Evolutionary conservation across 2,113 vertebrate species (phyloP), one percentile per base, ranked within the genome.

Genomic region (Speoplatyrhinus poulsoni): DNA sequence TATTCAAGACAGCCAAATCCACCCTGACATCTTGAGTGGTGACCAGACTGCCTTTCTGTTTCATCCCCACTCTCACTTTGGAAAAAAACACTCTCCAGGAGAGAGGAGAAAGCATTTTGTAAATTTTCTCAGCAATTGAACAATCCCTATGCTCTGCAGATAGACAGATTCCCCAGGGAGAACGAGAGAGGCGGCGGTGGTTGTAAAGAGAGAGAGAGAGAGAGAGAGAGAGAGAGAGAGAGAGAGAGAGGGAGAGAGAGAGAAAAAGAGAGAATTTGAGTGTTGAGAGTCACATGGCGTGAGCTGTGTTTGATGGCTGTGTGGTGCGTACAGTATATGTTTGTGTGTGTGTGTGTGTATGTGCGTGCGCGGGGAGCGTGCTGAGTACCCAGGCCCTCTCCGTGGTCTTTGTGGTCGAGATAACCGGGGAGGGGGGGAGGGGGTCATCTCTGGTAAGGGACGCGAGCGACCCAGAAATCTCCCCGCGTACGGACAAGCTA

Each of bases 81-180:
- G 75, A 77, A 81, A 72, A 64, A 81, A 73, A 61, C 67, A 75
- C 83, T 84, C 85, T 58, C 60, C 76, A 79, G 81, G 78, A 65
- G 66, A 85, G 75, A 77, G 76, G 80, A 87, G 77, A 86, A 83
- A 85, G 81, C 89, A 82, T 89, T 92, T 92, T 90, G 88, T 89
- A 88, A 82, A 90, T 92, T 91, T 88, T 92, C 85, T 89, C 89
- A 90, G 83, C 90, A 90, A 90, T 88, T 90, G 87, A 90, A 88
- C 87, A 89, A 89, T 88, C 87, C 82, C 81, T 72, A 76, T 69
- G 80, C 82, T 87, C 81, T 72, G 82, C 41, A 65, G 87, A 88
- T 71, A 88, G 77, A 82, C 74, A 60, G 74, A 73, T 87, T 86
- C 88, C 89, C 90, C 70, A 78, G 89, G 81, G 85, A 85, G 77